Percentiles rank a stretch among this genome's conserved stretches.
Evolutionary conservation across 2,888 invertebrate species (phyloP).

Genomic region (Clostera curtula): DNA sequence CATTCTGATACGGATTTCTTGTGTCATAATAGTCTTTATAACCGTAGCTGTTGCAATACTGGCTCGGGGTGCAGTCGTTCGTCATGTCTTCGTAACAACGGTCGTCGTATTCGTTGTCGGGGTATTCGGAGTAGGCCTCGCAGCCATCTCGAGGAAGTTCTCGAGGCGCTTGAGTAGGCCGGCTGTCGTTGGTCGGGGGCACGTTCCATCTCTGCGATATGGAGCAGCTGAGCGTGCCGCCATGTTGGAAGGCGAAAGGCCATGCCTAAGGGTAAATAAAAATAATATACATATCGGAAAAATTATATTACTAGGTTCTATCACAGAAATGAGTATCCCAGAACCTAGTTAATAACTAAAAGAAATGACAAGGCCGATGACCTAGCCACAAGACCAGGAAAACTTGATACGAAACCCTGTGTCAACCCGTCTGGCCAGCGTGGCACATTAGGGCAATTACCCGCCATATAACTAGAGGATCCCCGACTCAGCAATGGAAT

Average conservation of each 20-base stretch:
- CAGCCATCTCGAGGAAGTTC: constrained; percentile 17
- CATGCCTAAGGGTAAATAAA: constrained; percentile 80
- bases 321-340: constrained; percentile 27
- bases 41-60: constrained; percentile 57
- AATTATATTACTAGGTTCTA: constrained; percentile 29
- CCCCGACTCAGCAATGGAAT: too few species aligned
- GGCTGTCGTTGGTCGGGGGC: constrained; percentile 30
- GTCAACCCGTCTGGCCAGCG: too few species aligned
- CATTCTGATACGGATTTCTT: constrained; percentile 46
- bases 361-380: too few species aligned
- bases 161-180: constrained; percentile 20
- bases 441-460: too few species aligned
- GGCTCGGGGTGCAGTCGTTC: constrained; percentile 40
- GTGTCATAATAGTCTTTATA: constrained; percentile 62
- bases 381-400: too few species aligned
- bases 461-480: too few species aligned
- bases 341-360: too few species aligned
- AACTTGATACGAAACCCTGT: too few species aligned
- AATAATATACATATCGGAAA: constrained; percentile 5
- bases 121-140: constrained; percentile 43
- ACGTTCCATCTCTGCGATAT: constrained; percentile 62
- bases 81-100: constrained; percentile 46
- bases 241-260: constrained; percentile 86
- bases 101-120: constrained; percentile 60
- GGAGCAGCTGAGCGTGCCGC: constrained; percentile 62